Percentiles rank a stretch among this genome's conserved stretches.
Conservation (phyloP, 2,113 vertebrate genomes). For the Atherinomorus stipes region DNA sequence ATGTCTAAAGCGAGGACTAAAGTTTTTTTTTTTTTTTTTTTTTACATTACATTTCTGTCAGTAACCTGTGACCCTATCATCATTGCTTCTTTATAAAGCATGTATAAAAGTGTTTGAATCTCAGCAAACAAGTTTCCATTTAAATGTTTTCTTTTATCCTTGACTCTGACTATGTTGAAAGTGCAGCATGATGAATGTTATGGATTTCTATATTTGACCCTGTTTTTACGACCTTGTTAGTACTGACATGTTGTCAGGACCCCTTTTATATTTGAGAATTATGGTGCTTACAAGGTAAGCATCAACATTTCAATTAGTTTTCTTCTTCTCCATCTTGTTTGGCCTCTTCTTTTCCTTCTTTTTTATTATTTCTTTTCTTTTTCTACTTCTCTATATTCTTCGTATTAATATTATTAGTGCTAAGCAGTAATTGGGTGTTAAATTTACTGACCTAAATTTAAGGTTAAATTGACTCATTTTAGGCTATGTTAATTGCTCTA, state of each 20-base stretch:
- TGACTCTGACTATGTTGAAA: conserved; percentile 33
- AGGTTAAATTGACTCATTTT: neutral
- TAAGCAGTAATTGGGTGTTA: neutral
- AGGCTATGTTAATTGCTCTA: neutral
- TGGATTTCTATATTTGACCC: conserved; percentile 16
- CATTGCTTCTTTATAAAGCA: conserved; percentile 23
- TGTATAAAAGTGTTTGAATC: conserved; percentile 1
- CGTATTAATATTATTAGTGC: no score
- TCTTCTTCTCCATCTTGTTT: no score
- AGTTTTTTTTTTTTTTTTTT: no score
- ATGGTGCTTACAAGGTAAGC: neutral
- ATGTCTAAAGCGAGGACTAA: no score
- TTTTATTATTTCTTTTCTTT: no score
- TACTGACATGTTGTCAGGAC: conserved; percentile 24
- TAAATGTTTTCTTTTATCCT: conserved; percentile 26
- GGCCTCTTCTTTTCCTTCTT: no score
- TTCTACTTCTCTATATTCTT: no score
- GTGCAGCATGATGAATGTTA: conserved; percentile 19
- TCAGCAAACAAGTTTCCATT: conserved; percentile 27
- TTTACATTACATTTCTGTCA: neutral
- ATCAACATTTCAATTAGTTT: neutral
- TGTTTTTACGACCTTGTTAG: conserved; percentile 37
- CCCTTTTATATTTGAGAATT: conserved; percentile 5
- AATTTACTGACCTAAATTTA: neutral
- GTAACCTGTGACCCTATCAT: conserved; percentile 18